phyloP scores from a whole-genome alignment of 2,888 invertebrate genomes.

The Digitonthophagus gazella region DNA sequence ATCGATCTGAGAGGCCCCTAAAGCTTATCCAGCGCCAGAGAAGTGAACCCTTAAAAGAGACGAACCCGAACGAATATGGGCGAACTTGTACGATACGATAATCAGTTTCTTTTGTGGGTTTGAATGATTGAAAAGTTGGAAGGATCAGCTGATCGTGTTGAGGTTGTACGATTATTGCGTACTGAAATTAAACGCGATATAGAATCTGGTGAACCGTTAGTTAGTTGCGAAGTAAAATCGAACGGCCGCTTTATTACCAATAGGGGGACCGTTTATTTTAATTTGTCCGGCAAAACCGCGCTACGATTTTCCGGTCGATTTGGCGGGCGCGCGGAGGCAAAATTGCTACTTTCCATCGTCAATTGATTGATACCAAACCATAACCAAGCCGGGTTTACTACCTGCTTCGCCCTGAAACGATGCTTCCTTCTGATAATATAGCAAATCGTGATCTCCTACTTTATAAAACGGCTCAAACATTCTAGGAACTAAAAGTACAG shows the following conservation, averaged over 20 bases:
- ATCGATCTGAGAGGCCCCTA: constrained; percentile 36
- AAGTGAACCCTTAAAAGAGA: constrained; percentile 18
- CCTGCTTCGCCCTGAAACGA: neutral
- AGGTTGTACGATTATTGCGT: too few species aligned
- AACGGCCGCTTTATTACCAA: neutral
- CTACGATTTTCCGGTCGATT: neutral
- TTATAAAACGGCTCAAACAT: too few species aligned
- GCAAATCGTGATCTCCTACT: neutral
- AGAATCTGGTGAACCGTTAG: neutral
- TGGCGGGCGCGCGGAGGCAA: neutral
- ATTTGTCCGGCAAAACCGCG: neutral
- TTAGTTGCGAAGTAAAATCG: neutral
- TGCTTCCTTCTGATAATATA: neutral
- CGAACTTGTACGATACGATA: constrained; percentile 16
- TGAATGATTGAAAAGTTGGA: too few species aligned
- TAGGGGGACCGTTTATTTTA: neutral
- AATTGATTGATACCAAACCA: neutral
- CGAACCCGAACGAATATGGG: neutral
- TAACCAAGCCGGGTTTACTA: neutral
- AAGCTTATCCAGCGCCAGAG: constrained; percentile 32
- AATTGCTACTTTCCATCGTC: neutral
- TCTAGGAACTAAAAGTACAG: too few species aligned
- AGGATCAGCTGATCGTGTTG: constrained; percentile 9
- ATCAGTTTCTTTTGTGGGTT: too few species aligned
- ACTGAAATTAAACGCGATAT: neutral